phyloP scores from a whole-genome alignment of 2,797 vertebrate species.

The Intellagama lesueurii region DNA sequence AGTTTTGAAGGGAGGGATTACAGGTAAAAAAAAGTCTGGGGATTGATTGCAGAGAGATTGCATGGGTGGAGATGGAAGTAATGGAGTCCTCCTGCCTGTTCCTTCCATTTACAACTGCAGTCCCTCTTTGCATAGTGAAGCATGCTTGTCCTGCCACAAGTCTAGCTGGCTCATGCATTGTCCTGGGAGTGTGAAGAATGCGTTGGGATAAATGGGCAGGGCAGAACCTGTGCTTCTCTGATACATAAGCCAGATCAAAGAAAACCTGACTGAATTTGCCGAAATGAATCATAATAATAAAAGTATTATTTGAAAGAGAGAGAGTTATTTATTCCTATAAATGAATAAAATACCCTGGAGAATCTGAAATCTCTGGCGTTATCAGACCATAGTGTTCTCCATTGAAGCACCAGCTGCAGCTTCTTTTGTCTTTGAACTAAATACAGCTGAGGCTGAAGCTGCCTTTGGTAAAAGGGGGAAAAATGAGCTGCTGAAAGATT shows the following conservation, averaged over 20 bases:
- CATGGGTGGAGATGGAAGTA: too few species aligned
- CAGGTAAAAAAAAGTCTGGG: background rate
- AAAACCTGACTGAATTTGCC: constrained; percentile 34
- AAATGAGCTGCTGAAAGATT: constrained; percentile 62
- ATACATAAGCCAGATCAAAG: constrained; percentile 16
- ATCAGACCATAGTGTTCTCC: constrained; percentile 63
- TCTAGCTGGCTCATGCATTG: background rate
- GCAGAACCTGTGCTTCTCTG: background rate
- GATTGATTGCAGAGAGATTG: too few species aligned
- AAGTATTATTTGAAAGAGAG: background rate
- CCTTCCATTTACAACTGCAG: background rate
- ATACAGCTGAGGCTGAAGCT: constrained; percentile 63
- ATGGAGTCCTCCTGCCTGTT: background rate
- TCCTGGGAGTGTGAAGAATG: background rate
- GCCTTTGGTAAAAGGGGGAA: constrained; percentile 61
- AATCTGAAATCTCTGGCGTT: constrained; percentile 60
- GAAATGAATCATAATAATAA: constrained; percentile 21
- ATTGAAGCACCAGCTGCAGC: constrained; percentile 62
- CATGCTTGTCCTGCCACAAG: background rate
- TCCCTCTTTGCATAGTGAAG: background rate
- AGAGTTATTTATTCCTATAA: constrained; percentile 68
- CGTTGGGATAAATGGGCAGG: background rate
- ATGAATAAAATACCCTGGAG: constrained; percentile 61
- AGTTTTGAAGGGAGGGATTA: too few species aligned
- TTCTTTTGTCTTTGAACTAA: constrained; percentile 72